Percentiles rank a stretch among this genome's conserved stretches.
These are phyloP conservation scores for Pluvianellus socialis DNA, from an alignment of 2,113 vertebrate species.

Conservation along the genomic window DNA sequence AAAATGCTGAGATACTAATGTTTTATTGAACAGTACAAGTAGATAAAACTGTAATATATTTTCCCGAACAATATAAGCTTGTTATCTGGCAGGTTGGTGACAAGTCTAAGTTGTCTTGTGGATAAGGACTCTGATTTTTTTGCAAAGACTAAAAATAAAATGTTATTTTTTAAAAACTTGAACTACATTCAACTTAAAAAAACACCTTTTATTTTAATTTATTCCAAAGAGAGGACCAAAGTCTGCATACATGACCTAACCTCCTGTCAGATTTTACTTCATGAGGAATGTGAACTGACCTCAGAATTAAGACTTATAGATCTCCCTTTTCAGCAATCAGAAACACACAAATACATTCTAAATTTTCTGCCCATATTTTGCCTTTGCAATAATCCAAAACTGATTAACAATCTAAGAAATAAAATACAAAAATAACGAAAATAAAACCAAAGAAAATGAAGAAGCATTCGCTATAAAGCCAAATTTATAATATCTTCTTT, in stretches of 20 bases:
- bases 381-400: not conserved
- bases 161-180: not conserved
- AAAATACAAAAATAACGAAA: not conserved
- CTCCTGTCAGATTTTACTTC: not conserved
- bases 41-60: constrained; percentile 79
- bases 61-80: constrained; percentile 71
- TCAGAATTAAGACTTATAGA: not conserved
- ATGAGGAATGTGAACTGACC: not conserved
- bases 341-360: not conserved
- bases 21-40: constrained; percentile 81
- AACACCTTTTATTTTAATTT: not conserved
- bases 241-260: not conserved
- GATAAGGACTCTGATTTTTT: constrained; percentile 25
- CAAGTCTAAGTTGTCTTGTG: constrained; percentile 49
- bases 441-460: not conserved
- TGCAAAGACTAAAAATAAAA: constrained; percentile 27
- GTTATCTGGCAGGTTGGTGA: constrained; percentile 70
- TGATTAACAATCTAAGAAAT: not conserved
- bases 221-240: not conserved
- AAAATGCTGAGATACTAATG: constrained; percentile 80
- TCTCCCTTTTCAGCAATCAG: not conserved
- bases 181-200: not conserved
- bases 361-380: not conserved
- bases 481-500: not conserved
- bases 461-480: not conserved